Conservation (phyloP, 2,888 invertebrate genomes). For the Molorchus minor region DNA sequence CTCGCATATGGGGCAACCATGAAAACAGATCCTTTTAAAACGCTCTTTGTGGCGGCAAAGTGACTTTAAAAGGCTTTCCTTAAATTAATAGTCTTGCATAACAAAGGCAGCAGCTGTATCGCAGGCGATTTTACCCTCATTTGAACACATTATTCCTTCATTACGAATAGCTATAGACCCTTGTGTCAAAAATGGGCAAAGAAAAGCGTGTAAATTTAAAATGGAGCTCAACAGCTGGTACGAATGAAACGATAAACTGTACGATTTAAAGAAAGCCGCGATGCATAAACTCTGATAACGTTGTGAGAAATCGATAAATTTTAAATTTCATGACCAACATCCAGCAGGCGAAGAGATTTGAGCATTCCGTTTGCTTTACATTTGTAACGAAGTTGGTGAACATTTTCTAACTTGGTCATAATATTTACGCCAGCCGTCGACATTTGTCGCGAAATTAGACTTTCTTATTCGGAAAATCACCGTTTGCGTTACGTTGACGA, state of each 20-base stretch:
- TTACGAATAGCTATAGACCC: neutral
- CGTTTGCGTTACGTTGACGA: neutral
- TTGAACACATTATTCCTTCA: neutral
- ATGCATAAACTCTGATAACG: constrained; percentile 4
- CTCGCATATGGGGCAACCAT: too few species aligned
- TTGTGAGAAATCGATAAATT: constrained; percentile 3
- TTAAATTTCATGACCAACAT: constrained; percentile 9
- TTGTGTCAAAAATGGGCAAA: neutral
- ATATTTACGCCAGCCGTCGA: neutral
- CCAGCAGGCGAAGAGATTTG: neutral
- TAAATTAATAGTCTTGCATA: neutral
- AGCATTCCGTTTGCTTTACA: constrained; percentile 2
- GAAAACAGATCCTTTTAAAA: too few species aligned
- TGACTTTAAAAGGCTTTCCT: too few species aligned
- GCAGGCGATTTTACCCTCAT: neutral
- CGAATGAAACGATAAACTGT: constrained; percentile 5
- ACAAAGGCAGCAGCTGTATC: neutral
- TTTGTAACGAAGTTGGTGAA: constrained; percentile 11
- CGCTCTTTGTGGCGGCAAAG: too few species aligned
- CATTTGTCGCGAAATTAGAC: constrained; percentile 6
- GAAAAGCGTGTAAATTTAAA: constrained; percentile 9
- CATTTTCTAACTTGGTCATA: constrained; percentile 1
- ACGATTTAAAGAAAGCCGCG: neutral
- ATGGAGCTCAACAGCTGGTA: neutral
- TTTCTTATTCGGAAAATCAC: constrained; percentile 6